phyloP scores from a whole-genome alignment of 1,140 invertebrate genomes.

The Philopotamus ludificatus region DNA sequence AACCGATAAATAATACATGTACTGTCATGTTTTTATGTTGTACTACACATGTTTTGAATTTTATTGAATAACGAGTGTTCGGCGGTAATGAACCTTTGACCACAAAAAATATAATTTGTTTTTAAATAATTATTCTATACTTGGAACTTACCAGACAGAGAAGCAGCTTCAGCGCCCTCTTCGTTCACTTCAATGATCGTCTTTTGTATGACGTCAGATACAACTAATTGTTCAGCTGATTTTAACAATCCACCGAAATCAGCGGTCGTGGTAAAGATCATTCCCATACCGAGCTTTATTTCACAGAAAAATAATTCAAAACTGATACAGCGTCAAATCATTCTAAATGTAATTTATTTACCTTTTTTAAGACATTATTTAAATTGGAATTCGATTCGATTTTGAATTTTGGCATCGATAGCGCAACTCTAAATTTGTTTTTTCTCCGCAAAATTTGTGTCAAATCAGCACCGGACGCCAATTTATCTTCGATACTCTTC shows the following conservation, averaged over 20 bases:
- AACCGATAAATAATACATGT: no score
- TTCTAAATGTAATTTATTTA: constrained; percentile 41
- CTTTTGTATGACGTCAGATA: constrained; percentile 65
- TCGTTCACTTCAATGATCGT: constrained; percentile 74
- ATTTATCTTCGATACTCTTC: constrained; percentile 48
- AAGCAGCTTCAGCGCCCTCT: constrained; percentile 75
- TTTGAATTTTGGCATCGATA: constrained; percentile 64
- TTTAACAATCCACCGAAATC: constrained; percentile 64
- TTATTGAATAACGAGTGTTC: no score
- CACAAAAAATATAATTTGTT: no score
- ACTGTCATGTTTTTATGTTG: no score
- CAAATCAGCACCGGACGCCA: constrained; percentile 45
- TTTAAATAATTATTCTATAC: no score
- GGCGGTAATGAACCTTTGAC: no score
- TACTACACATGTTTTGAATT: no score
- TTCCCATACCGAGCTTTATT: constrained; percentile 48
- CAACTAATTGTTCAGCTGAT: constrained; percentile 50
- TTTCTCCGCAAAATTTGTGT: constrained; percentile 42
- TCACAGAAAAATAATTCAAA: background rate
- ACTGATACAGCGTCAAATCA: background rate
- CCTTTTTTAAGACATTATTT: constrained; percentile 53
- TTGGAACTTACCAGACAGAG: constrained; percentile 64
- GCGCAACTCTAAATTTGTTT: constrained; percentile 47
- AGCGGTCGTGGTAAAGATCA: constrained; percentile 55
- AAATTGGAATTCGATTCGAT: constrained; percentile 58